Percentiles rank a stretch among this genome's conserved stretches.
phyloP scores from a whole-genome alignment of 2,888 invertebrate genomes.

The Rhagium mordax region DNA sequence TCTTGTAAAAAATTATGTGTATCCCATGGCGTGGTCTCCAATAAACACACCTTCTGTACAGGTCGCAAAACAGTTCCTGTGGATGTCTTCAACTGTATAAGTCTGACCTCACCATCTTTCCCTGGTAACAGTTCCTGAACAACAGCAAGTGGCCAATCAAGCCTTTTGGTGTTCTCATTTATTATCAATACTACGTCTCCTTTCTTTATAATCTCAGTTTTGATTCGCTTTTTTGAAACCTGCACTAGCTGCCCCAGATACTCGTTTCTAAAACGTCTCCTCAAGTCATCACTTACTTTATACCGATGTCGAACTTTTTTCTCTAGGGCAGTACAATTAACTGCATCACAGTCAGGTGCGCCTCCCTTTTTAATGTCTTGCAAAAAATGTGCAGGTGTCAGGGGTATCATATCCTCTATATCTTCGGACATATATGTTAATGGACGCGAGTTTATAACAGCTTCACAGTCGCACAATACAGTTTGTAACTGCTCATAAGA shows the following conservation, averaged over 20 bases:
- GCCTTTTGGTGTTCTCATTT: neutral
- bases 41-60: no score
- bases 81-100: neutral
- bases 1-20: no score
- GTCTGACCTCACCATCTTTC: neutral
- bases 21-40: neutral
- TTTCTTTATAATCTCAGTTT: no score
- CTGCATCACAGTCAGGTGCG: neutral
- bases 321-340: no score
- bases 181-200: no score
- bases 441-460: conserved; percentile 55
- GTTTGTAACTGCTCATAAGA: no score
- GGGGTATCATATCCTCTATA: conserved; percentile 50
- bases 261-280: neutral
- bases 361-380: neutral
- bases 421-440: conserved; percentile 6
- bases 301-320: neutral
- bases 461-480: no score
- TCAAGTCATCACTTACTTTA: neutral
- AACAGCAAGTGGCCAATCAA: neutral
- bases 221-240: no score
- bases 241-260: neutral
- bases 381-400: conserved; percentile 43
- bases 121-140: neutral
- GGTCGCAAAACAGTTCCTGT: no score